Evolutionary conservation across 2,888 invertebrate species (phyloP).

Genomic region (Oligia fasciuncula): DNA sequence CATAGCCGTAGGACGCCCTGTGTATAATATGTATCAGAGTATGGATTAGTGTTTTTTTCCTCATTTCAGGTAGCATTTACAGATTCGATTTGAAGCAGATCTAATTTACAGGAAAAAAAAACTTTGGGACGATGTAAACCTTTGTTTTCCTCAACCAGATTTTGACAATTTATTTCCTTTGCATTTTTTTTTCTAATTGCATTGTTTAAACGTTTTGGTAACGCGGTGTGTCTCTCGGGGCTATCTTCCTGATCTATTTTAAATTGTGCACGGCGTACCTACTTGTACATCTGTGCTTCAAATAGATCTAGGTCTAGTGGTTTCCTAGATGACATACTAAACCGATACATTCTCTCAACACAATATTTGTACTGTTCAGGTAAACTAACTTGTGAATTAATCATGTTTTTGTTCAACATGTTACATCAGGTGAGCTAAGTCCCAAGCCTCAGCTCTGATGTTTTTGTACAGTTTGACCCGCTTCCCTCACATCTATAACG

Average conservation of each 20-base stretch:
- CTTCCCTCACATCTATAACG: constrained; percentile 34
- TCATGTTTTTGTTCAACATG: constrained; percentile 35
- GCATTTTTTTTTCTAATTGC: background rate
- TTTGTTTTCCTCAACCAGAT: background rate
- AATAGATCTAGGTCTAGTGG: background rate
- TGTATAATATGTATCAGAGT: background rate
- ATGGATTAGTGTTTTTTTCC: background rate
- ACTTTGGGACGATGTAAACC: background rate
- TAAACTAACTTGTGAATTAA: constrained; percentile 31
- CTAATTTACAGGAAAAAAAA: background rate
- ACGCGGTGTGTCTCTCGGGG: background rate
- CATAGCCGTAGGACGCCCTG: too few relatives aligned
- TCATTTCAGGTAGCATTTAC: background rate
- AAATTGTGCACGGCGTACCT: background rate
- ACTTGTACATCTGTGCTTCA: background rate
- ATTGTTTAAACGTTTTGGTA: background rate
- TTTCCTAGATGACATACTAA: background rate
- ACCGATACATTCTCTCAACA: background rate
- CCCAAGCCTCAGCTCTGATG: constrained; percentile 6
- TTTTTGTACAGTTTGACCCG: constrained; percentile 46
- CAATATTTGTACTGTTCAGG: background rate
- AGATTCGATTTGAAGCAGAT: background rate
- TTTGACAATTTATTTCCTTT: background rate
- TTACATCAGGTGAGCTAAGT: constrained; percentile 35
- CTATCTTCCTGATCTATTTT: background rate